A percentile compares a stretch with the other conserved stretches of the same genome.
phyloP scores from a whole-genome alignment of 2,113 vertebrate genomes.

The Sprattus sprattus region DNA sequence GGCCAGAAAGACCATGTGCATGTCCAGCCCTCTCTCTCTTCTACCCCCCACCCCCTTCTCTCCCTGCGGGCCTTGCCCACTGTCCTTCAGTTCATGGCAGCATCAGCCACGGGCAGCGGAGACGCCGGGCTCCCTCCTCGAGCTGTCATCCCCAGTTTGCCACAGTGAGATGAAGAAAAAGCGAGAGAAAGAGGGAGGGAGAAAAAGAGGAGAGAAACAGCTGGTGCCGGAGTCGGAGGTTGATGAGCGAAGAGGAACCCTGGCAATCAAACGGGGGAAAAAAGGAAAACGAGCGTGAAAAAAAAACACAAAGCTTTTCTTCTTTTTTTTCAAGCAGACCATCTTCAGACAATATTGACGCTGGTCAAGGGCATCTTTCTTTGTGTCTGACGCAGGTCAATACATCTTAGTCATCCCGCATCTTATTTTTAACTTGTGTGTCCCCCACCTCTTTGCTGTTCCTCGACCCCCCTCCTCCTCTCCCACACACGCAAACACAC shows the following conservation, averaged over 20 bases:
- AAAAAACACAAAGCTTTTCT: background rate
- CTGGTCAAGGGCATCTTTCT: slow-evolving; percentile 57
- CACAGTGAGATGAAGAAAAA: slow-evolving; percentile 31
- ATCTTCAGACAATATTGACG: slow-evolving; percentile 13
- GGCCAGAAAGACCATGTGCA: slow-evolving; percentile 66
- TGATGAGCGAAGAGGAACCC: slow-evolving; percentile 42
- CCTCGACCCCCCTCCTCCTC: background rate
- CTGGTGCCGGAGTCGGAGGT: slow-evolving; percentile 51
- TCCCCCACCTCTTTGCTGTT: slow-evolving; percentile 19
- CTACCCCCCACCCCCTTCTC: background rate
- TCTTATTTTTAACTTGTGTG: slow-evolving; percentile 46
- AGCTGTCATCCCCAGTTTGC: slow-evolving; percentile 57
- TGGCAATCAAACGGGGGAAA: slow-evolving; percentile 33
- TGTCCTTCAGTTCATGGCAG: slow-evolving; percentile 54
- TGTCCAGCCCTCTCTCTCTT: slow-evolving; percentile 52
- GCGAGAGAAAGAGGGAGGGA: slow-evolving; percentile 14
- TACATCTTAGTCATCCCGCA: slow-evolving; percentile 45
- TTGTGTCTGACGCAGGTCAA: slow-evolving; percentile 43
- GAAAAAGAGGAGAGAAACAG: slow-evolving; percentile 42
- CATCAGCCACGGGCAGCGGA: slow-evolving; percentile 55
- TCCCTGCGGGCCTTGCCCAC: background rate
- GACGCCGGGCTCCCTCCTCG: slow-evolving; percentile 59
- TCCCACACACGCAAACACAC: slow-evolving; percentile 9
- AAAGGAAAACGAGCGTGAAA: background rate
- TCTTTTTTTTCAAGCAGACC: background rate